Evolutionary conservation across 1,140 invertebrate genomes (phyloP).

Genomic region (Dinoponera quadriceps): DNA sequence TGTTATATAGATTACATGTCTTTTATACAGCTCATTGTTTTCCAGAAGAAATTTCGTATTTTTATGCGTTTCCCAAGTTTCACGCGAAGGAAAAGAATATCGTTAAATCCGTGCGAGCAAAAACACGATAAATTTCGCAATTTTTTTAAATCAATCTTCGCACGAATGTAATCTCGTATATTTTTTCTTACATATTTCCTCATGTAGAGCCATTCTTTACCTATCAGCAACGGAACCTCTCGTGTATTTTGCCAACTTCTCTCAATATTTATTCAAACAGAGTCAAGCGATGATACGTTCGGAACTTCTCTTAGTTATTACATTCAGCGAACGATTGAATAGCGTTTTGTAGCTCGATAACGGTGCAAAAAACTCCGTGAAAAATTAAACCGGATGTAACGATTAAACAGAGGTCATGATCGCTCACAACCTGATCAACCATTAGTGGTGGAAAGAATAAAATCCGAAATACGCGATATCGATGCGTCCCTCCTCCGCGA

Average conservation of each 20-base stretch:
- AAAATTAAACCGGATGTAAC: background rate
- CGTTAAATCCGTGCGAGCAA: too few relatives aligned
- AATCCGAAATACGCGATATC: slow-evolving; percentile 26
- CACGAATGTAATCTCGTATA: too few relatives aligned
- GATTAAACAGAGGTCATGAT: background rate
- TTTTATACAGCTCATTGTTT: too few relatives aligned
- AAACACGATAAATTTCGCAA: too few relatives aligned
- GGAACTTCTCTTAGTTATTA: background rate
- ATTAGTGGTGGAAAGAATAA: slow-evolving; percentile 27
- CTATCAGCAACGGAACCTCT: background rate
- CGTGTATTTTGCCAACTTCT: too few relatives aligned
- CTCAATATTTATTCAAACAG: too few relatives aligned
- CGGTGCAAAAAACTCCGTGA: background rate
- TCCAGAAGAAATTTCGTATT: too few relatives aligned
- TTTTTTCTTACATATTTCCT: too few relatives aligned
- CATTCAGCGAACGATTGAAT: background rate
- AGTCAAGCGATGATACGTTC: background rate
- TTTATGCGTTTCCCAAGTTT: too few relatives aligned
- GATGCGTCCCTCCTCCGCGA: background rate
- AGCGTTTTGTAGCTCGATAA: background rate
- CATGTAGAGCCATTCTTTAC: background rate
- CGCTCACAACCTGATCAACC: slow-evolving; percentile 7
- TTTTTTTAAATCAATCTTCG: too few relatives aligned
- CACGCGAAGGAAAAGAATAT: too few relatives aligned
- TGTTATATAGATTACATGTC: too few relatives aligned